These are phyloP conservation scores for Rhadina sibilatrix DNA, from an alignment of 2,113 vertebrate species.

Conservation along the genomic window DNA sequence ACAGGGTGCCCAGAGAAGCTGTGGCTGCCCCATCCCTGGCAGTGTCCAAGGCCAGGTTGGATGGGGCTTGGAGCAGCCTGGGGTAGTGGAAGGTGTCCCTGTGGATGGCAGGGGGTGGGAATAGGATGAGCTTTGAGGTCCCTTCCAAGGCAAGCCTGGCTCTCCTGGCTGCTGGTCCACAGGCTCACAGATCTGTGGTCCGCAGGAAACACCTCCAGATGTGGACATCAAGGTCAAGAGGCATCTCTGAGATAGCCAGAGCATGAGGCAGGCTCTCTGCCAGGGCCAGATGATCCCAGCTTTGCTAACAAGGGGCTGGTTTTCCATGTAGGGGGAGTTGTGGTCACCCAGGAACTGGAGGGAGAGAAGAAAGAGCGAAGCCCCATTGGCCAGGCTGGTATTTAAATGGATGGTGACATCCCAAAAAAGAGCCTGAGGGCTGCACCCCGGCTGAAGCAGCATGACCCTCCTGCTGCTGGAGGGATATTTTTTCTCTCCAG, in stretches of 20 bases:
- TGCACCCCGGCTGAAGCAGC: not conserved
- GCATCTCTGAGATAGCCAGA: not conserved
- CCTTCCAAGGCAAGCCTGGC: not conserved
- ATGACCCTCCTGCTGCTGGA: not conserved
- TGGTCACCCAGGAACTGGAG: not conserved
- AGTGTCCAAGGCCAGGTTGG: not conserved
- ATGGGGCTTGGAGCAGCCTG: not conserved
- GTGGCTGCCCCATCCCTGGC: not conserved
- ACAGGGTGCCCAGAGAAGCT: not conserved
- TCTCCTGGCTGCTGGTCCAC: not conserved
- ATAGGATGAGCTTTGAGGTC: not conserved
- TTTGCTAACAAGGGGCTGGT: not conserved
- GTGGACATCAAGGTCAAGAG: not conserved
- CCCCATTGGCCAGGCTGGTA: not conserved
- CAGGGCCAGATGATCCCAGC: not conserved
- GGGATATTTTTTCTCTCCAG: not conserved
- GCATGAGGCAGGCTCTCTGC: not conserved
- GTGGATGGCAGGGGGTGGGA: not conserved
- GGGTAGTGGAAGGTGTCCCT: not conserved
- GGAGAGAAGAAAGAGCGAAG: not conserved
- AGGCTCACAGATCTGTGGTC: rapidly evolving
- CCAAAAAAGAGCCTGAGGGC: not conserved
- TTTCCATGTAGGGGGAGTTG: not conserved
- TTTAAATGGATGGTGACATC: not conserved
- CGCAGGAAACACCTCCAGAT: not conserved